phyloP scores from a whole-genome alignment of 2,113 vertebrate genomes.

The Trogon melanurus region DNA sequence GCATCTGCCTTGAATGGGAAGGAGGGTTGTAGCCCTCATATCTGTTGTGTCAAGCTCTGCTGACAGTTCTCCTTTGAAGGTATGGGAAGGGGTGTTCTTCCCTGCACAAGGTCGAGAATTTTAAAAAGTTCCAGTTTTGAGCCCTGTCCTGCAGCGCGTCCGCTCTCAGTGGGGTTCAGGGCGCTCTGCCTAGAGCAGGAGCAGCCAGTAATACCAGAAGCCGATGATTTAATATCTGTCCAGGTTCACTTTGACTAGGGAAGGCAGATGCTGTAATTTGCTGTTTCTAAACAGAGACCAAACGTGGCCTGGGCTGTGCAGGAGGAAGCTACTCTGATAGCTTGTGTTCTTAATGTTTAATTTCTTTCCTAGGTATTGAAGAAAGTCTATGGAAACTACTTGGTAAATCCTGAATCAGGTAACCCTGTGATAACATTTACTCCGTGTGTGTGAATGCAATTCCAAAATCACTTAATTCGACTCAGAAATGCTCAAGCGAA shows the following conservation, averaged over 20 bases:
- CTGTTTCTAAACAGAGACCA: neutral
- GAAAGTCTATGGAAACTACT: conserved; percentile 88
- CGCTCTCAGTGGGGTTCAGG: neutral
- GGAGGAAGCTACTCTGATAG: neutral
- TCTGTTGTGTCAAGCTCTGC: neutral
- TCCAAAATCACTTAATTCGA: neutral
- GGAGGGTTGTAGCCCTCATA: neutral
- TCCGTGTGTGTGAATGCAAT: neutral
- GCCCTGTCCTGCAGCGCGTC: neutral
- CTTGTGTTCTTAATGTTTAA: neutral
- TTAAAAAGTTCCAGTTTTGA: neutral
- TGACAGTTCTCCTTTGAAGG: neutral
- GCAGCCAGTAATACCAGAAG: neutral
- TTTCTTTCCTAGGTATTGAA: conserved; percentile 86
- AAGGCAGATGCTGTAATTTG: neutral
- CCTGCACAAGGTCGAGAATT: neutral
- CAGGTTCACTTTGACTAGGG: neutral
- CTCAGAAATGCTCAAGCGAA: neutral
- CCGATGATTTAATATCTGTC: neutral
- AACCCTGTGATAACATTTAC: conserved; percentile 45
- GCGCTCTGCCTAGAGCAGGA: neutral
- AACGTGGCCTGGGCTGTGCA: neutral
- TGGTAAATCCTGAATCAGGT: conserved; percentile 89
- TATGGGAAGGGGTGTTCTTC: neutral
- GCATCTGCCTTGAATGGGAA: neutral